Percentiles rank a stretch among this genome's conserved stretches.
phyloP scores from a whole-genome alignment of 2,888 invertebrate species.

The Phengaris alcon region DNA sequence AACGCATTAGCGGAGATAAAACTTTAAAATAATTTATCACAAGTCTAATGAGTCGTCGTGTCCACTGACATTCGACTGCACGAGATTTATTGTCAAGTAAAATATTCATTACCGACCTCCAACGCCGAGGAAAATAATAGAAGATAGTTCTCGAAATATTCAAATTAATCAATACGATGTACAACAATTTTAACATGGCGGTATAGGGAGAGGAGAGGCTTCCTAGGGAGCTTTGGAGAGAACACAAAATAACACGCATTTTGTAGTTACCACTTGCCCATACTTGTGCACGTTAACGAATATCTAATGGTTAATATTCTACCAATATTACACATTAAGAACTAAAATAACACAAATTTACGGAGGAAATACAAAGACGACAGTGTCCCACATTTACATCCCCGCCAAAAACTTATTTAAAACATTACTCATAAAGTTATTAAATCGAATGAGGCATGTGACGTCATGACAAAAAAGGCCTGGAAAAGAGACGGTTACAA shows the following conservation, averaged over 20 bases:
- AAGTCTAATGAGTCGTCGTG: background rate
- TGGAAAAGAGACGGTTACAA: slow-evolving; percentile 2
- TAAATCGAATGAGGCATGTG: background rate
- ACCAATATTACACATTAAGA: no score
- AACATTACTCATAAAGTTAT: background rate
- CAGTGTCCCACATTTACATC: no score
- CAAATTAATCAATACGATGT: background rate
- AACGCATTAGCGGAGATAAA: slow-evolving; percentile 22
- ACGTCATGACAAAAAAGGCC: background rate
- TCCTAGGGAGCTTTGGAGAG: no score
- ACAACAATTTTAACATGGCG: background rate
- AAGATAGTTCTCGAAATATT: background rate
- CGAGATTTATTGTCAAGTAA: slow-evolving; percentile 6
- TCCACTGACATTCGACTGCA: background rate
- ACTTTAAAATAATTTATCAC: slow-evolving; percentile 18
- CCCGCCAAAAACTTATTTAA: background rate
- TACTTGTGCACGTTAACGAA: no score
- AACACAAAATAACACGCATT: no score
- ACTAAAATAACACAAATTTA: no score
- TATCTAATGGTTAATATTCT: no score
- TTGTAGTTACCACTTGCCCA: no score
- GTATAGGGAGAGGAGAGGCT: no score
- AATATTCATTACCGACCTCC: slow-evolving; percentile 14
- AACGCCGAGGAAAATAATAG: background rate
- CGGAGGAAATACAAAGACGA: no score